A percentile compares a stretch with the other conserved stretches of the same genome.
Evolutionary conservation across 2,888 invertebrate genomes (phyloP).

Genomic region (Crossocerus cetratus): DNA sequence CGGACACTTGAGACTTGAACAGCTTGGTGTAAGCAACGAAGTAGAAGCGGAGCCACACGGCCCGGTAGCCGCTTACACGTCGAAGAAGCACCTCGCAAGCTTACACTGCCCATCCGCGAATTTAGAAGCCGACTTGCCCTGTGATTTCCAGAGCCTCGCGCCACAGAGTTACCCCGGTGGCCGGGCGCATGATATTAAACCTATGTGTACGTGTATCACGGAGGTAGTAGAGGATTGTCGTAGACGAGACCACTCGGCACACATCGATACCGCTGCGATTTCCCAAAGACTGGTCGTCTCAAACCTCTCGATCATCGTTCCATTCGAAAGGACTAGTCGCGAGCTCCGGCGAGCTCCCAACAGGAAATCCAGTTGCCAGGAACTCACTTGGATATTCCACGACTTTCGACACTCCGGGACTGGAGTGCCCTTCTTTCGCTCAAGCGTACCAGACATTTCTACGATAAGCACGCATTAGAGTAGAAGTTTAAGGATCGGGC

Average conservation of each 20-base stretch:
- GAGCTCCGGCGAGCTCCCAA: no score
- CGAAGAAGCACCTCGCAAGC: slow-evolving; percentile 64
- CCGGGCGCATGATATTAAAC: no score
- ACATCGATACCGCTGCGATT: not conserved
- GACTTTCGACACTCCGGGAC: slow-evolving; percentile 9
- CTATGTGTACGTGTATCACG: no score
- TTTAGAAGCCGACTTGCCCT: slow-evolving; percentile 54
- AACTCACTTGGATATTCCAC: not conserved
- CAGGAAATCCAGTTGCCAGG: no score
- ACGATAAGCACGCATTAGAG: slow-evolving; percentile 3
- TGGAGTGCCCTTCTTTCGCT: slow-evolving; percentile 13
- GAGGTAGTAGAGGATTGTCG: no score
- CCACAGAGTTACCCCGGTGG: not conserved
- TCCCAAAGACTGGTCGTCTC: slow-evolving; percentile 5
- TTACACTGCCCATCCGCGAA: slow-evolving; percentile 71
- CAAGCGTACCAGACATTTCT: slow-evolving; percentile 7
- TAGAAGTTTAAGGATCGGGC: slow-evolving; percentile 10
- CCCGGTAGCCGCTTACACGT: slow-evolving; percentile 38
- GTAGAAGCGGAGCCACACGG: slow-evolving; percentile 22
- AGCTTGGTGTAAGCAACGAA: slow-evolving; percentile 45
- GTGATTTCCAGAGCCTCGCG: slow-evolving; percentile 49
- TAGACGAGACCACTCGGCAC: no score
- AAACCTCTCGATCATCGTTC: not conserved
- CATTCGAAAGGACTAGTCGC: no score
- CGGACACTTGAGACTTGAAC: slow-evolving; percentile 17